Evolutionary conservation across 2,797 vertebrate species (phyloP), one percentile per base, ranked within the genome.

Genomic region (Sebastes minor): DNA sequence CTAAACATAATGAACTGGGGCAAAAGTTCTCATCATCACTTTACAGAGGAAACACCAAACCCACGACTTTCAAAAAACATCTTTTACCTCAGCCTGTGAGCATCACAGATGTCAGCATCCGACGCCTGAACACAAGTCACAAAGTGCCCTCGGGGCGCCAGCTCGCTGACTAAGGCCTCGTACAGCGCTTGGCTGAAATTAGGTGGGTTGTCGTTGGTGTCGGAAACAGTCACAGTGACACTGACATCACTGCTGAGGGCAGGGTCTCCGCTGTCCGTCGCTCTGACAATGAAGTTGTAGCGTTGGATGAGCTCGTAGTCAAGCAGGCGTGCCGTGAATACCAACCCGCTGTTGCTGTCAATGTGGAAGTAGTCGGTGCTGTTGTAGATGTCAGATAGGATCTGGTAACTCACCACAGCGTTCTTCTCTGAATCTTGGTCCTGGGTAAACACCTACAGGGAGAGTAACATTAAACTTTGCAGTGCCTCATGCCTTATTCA

Each of bases 171-270:
- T 85, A 93, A 97, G 76, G 97, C 97, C 94, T 97, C 96, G 49
- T 99, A 99, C 71, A 97, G 77, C 10, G 93, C 88, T 42, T 97
- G 97, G 85, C 94, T 97, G 92, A 99, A 99, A 75, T 94, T 89
- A 27, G 98, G 99, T 0, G 97, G 96, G 55, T 98, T 99, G 92
- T 99, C 98, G 66, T 99, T 99, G 64, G 97, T 96, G 92, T 99
- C 98, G 0, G 95, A 97, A 52, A 99, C 87, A 2, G 91, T 90
- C 74, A 99, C 95, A 0, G 91, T 97, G 81, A 99, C 94, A 3
- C 92, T 7, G 3, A 96, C 92, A 2, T 99, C 97, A 61, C 95
- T 97, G 92, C 96, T 97, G 74, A 97, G 94, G 8, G 96, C 92
- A 55, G 97, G 97, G 85, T 96, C 96, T 52, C 99, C 98, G 1